These are phyloP conservation scores for Tupaia tana DNA, from an alignment of 2,113 vertebrate species.

Conservation along the genomic window DNA sequence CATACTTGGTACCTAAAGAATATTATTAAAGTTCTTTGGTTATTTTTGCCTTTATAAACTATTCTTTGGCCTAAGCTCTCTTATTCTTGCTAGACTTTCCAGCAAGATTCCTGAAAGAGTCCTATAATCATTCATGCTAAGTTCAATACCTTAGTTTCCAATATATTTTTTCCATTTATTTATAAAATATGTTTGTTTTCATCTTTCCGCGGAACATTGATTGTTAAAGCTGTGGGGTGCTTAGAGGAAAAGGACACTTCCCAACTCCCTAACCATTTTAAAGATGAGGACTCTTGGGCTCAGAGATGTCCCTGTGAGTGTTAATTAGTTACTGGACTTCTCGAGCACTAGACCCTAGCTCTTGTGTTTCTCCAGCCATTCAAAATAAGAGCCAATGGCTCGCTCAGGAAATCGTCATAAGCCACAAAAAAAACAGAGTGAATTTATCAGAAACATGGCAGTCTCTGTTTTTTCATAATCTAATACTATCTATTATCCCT, in stretches of 20 bases:
- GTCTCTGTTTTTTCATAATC: not conserved
- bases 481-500: not conserved
- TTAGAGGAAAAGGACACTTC: not conserved
- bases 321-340: no score
- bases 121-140: not conserved
- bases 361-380: not conserved
- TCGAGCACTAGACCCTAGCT: not conserved
- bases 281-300: not conserved
- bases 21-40: constrained; percentile 17
- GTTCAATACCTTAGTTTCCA: not conserved
- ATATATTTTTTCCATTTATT: constrained; percentile 1
- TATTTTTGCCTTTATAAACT: not conserved
- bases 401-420: not conserved
- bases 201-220: not conserved
- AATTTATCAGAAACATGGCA: not conserved
- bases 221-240: not conserved
- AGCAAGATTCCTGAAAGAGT: not conserved
- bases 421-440: not conserved
- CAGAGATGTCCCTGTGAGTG: not conserved
- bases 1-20: not conserved
- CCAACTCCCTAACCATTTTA: not conserved
- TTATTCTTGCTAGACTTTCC: not conserved
- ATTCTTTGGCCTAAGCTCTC: not conserved
- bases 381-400: not conserved
- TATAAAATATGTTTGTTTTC: not conserved